These are phyloP conservation scores for Pseudocheirus occidentalis DNA, from an alignment of 2,797 vertebrate genomes.

Conservation along the genomic window DNA sequence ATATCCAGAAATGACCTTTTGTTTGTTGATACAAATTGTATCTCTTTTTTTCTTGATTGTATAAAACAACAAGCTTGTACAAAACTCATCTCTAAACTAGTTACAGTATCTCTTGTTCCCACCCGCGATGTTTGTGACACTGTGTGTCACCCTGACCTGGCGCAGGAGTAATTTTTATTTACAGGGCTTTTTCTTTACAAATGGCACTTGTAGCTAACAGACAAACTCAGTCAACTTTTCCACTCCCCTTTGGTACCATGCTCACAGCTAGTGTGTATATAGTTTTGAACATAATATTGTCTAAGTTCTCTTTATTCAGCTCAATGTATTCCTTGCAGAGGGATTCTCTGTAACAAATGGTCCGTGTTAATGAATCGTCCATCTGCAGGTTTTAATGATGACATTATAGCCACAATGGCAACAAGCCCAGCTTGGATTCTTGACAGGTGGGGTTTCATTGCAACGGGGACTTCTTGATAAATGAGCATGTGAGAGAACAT, in stretches of 20 bases:
- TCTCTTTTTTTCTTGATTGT: conserved; percentile 99
- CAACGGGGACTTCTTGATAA: conserved; percentile 54
- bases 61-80: conserved; percentile 91
- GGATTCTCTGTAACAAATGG: conserved; percentile 78
- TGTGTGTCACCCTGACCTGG: conserved; percentile 98
- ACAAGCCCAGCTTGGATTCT: conserved; percentile 75
- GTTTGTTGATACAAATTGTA: conserved; percentile 99
- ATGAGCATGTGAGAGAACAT: conserved; percentile 76
- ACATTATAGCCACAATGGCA: conserved; percentile 69
- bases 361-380: conserved; percentile 79
- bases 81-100: conserved; percentile 89
- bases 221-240: conserved; percentile 87
- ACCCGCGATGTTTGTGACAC: conserved; percentile 97
- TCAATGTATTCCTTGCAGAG: conserved; percentile 81
- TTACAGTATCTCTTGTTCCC: conserved; percentile 88
- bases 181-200: conserved; percentile 89
- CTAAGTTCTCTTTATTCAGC: conserved; percentile 82
- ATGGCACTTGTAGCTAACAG: conserved; percentile 93
- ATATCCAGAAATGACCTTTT: conserved; percentile 99
- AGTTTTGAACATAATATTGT: conserved; percentile 84
- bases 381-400: conserved; percentile 80
- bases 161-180: conserved; percentile 87
- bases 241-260: conserved; percentile 83
- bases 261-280: conserved; percentile 87
- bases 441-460: conserved; percentile 11